A percentile compares a stretch with the other conserved stretches of the same genome.
phyloP scores from a whole-genome alignment of 2,797 vertebrate genomes.

The Urophycis tenuis region DNA sequence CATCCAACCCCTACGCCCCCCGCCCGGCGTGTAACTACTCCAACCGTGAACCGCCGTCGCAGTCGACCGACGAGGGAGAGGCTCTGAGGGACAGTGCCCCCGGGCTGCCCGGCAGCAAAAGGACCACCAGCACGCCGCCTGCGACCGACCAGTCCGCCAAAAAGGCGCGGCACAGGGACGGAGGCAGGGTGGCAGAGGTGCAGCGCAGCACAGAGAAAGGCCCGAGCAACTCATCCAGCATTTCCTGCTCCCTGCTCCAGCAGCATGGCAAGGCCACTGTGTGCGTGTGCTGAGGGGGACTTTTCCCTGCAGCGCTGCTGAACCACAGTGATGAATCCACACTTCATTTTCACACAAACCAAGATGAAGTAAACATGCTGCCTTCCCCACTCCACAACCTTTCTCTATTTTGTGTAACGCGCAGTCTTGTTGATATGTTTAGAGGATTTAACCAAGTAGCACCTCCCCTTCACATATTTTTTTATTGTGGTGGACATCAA shows the following conservation, averaged over 20 bases:
- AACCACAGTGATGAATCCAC: background rate
- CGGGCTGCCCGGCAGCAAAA: conserved; percentile 70
- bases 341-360: background rate
- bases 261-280: conserved; percentile 82
- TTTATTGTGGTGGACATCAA: background rate
- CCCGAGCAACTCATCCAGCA: conserved; percentile 75
- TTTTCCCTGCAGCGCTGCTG: background rate
- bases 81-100: conserved; percentile 67
- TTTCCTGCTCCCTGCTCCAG: conserved; percentile 73
- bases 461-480: background rate
- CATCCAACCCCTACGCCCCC: conserved; percentile 41
- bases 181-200: conserved; percentile 60
- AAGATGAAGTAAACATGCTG: conserved; percentile 1
- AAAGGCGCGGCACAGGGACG: conserved; percentile 62
- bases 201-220: conserved; percentile 76
- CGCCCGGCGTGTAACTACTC: conserved; percentile 27
- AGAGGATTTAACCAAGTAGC: background rate
- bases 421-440: background rate
- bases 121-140: conserved; percentile 62
- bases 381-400: background rate
- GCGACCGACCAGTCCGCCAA: conserved; percentile 59
- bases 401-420: background rate
- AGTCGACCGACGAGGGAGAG: conserved; percentile 41
- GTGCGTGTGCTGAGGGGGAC: conserved; percentile 79
- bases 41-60: conserved; percentile 26